Conservation (phyloP, 2,113 vertebrate genomes). For the Clinocottus analis region DNA sequence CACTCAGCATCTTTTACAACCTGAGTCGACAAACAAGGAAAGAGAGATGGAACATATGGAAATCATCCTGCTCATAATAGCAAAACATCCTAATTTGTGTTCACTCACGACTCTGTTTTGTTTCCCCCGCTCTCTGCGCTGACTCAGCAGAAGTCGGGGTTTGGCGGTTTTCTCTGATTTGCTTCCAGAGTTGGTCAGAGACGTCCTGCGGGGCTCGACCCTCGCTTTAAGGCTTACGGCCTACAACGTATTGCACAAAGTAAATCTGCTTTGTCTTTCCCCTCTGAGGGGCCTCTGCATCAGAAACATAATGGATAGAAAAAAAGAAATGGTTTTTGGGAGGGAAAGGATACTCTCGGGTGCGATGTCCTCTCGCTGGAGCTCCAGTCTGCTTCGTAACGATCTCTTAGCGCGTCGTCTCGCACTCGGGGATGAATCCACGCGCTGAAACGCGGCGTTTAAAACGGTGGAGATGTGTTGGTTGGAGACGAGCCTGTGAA, state of each 20-base stretch:
- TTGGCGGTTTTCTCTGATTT: slow-evolving; percentile 64
- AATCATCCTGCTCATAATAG: slow-evolving; percentile 24
- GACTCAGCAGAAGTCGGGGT: slow-evolving; percentile 41
- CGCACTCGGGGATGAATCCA: slow-evolving; percentile 21
- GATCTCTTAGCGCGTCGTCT: slow-evolving; percentile 25
- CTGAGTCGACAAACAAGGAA: background rate
- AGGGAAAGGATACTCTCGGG: slow-evolving; percentile 49
- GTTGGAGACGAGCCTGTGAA: slow-evolving; percentile 35
- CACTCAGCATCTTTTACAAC: background rate
- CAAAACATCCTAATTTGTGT: slow-evolving; percentile 38
- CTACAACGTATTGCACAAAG: slow-evolving; percentile 74
- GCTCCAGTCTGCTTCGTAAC: slow-evolving; percentile 48
- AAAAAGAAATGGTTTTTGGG: slow-evolving; percentile 47
- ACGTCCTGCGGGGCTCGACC: slow-evolving; percentile 70
- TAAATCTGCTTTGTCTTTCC: slow-evolving; percentile 73
- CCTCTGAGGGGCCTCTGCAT: slow-evolving; percentile 59
- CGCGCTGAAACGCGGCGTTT: slow-evolving; percentile 22
- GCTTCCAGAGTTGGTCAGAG: slow-evolving; percentile 59
- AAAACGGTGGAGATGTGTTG: slow-evolving; percentile 19
- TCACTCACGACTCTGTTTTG: slow-evolving; percentile 43
- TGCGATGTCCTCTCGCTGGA: slow-evolving; percentile 27
- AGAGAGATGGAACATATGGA: background rate
- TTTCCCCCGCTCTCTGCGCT: slow-evolving; percentile 10
- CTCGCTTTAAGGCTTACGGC: slow-evolving; percentile 74
- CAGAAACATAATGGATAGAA: slow-evolving; percentile 65